Evolutionary conservation across 1,140 invertebrate species (phyloP).

Genomic region (Polypedilum vanderplanki): DNA sequence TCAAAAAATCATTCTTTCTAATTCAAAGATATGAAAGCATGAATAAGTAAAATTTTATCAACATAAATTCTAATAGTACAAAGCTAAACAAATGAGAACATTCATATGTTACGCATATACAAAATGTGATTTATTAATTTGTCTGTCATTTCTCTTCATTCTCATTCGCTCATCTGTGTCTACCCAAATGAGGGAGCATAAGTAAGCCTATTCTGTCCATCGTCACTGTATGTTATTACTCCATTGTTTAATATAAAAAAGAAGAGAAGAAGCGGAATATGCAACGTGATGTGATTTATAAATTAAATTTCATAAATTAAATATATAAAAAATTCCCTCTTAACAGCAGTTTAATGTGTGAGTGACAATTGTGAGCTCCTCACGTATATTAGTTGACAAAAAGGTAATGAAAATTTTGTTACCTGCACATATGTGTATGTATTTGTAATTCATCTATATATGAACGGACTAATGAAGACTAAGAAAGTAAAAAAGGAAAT

Average conservation of each 20-base stretch:
- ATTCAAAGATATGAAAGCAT: not conserved
- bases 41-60: not conserved
- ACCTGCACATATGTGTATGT: not conserved
- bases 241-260: not conserved
- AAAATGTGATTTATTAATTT: not conserved
- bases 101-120: not conserved
- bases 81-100: not conserved
- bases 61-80: not conserved
- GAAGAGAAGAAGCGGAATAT: slow-evolving; percentile 17
- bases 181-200: not conserved
- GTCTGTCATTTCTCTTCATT: not conserved
- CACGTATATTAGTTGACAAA: not conserved
- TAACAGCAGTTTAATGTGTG: not conserved
- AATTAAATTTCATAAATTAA: slow-evolving; percentile 15
- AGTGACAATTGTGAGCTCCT: not conserved
- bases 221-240: slow-evolving; percentile 1
- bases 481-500: not conserved
- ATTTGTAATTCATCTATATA: not conserved
- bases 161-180: not conserved
- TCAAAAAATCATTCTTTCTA: not conserved
- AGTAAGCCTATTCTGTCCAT: not conserved
- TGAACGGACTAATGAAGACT: not conserved
- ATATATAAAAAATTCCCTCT: not conserved
- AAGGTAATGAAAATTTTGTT: not conserved
- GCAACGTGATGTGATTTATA: not conserved